Conservation (phyloP, 1,140 invertebrate species). For the Vollenhovia emeryi region DNA sequence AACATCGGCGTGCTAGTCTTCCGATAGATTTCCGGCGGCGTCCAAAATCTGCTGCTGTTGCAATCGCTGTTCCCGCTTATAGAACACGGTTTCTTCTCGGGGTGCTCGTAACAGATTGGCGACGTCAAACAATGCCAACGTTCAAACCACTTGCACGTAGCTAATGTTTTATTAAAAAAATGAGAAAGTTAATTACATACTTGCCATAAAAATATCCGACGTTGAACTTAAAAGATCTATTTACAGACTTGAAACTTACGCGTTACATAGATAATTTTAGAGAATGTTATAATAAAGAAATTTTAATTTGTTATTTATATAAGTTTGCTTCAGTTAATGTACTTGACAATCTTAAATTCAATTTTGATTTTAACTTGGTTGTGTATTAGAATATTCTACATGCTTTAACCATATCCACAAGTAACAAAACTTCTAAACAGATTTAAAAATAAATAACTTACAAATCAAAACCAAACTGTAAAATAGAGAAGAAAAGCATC, state of each 20-base stretch:
- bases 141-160: slow-evolving; percentile 60
- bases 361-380: neutral
- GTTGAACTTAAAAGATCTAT: neutral
- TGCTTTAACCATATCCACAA: too few species aligned
- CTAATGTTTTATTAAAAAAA: slow-evolving; percentile 8
- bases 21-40: slow-evolving; percentile 68
- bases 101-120: neutral
- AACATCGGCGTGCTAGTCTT: slow-evolving; percentile 77
- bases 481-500: neutral
- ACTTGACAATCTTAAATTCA: neutral
- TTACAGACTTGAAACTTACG: neutral
- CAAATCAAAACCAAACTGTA: neutral
- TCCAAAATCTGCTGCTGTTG: slow-evolving; percentile 53
- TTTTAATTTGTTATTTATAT: neutral
- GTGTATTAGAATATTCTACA: neutral
- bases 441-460: neutral
- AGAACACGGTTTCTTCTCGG: neutral
- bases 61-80: slow-evolving; percentile 47
- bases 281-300: neutral
- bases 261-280: neutral
- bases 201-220: neutral
- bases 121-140: neutral
- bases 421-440: neutral
- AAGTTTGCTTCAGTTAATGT: neutral
- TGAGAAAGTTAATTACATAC: neutral